These are phyloP conservation scores for Psophia crepitans DNA, from an alignment of 2,113 vertebrate genomes.

Conservation along the genomic window DNA sequence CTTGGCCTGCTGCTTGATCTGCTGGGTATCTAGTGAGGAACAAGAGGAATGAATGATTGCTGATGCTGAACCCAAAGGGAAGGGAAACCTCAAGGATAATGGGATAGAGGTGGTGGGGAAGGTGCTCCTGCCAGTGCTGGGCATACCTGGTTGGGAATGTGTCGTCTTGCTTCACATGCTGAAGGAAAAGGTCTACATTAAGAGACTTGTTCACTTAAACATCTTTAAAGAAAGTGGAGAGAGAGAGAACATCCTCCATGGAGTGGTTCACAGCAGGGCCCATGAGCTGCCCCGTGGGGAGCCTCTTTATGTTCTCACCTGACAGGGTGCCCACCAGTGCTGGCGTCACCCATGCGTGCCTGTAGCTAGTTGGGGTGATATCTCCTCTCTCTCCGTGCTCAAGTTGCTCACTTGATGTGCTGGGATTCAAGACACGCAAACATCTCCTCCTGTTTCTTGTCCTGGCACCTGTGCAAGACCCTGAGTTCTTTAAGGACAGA, in stretches of 20 bases:
- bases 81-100: neutral
- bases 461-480: neutral
- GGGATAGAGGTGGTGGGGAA: neutral
- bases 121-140: neutral
- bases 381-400: neutral
- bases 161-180: neutral
- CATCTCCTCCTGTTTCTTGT: neutral
- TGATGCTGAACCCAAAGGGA: neutral
- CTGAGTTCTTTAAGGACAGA: neutral
- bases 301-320: neutral
- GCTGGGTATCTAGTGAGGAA: neutral
- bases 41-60: neutral
- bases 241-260: neutral
- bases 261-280: neutral
- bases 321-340: neutral
- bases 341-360: neutral
- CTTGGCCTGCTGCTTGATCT: neutral
- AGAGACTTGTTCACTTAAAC: neutral
- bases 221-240: neutral
- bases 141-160: fast-evolving
- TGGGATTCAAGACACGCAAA: neutral
- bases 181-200: neutral
- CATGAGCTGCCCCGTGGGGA: fast-evolving
- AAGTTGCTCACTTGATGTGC: neutral
- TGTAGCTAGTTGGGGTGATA: too few species aligned